phyloP scores from a whole-genome alignment of 2,888 invertebrate species.

The Eupithecia centaureata region DNA sequence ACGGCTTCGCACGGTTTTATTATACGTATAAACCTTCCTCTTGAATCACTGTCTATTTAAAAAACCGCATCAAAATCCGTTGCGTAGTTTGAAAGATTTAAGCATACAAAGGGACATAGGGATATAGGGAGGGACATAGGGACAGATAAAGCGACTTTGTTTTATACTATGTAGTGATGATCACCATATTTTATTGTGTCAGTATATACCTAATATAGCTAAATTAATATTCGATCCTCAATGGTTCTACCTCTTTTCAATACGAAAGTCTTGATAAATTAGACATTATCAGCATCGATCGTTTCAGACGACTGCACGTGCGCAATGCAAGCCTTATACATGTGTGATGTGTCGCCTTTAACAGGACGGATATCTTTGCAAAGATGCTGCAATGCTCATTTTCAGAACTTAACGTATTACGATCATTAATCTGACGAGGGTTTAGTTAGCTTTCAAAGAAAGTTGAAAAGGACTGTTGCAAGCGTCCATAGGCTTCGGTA shows the following conservation, averaged over 20 bases:
- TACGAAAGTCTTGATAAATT: constrained; percentile 68
- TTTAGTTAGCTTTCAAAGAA: neutral
- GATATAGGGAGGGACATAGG: too few species aligned
- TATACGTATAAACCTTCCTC: too few species aligned
- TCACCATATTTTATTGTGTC: neutral
- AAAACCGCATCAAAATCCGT: too few species aligned
- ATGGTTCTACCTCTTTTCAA: neutral
- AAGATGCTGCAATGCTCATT: neutral
- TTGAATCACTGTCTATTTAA: too few species aligned
- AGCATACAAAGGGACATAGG: too few species aligned
- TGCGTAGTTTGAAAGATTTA: too few species aligned
- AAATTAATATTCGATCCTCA: neutral
- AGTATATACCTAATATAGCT: neutral
- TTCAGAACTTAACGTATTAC: neutral
- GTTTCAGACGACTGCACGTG: constrained; percentile 65
- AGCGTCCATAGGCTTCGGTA: too few species aligned
- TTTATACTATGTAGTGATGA: too few species aligned
- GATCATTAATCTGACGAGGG: neutral
- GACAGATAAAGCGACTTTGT: too few species aligned
- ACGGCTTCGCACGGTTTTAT: too few species aligned
- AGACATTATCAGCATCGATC: constrained; percentile 62
- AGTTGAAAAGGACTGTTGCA: too few species aligned
- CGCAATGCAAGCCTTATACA: constrained; percentile 67
- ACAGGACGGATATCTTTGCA: constrained; percentile 27
- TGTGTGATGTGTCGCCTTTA: constrained; percentile 41